Percentiles rank a stretch among this genome's conserved stretches.
Conservation (phyloP, 1,140 invertebrate genomes). For the Diachasma alloeum region DNA sequence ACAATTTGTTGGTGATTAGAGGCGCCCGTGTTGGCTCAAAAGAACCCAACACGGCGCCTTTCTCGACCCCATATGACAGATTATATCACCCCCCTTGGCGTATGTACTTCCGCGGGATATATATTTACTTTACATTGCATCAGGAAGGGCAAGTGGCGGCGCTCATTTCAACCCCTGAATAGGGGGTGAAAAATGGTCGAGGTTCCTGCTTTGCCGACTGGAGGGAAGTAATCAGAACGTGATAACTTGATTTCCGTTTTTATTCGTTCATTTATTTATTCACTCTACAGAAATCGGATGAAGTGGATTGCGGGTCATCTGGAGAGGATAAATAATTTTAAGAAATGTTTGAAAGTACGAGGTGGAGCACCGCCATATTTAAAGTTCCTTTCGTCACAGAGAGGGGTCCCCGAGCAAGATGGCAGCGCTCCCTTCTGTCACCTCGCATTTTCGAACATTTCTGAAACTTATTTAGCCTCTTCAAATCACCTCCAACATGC, state of each 20-base stretch:
- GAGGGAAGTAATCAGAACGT: neutral
- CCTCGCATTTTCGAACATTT: too few species aligned
- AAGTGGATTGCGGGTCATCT: too few species aligned
- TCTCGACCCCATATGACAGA: constrained; percentile 36
- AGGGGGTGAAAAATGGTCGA: neutral
- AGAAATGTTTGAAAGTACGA: too few species aligned
- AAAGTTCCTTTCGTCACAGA: too few species aligned
- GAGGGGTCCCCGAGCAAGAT: too few species aligned
- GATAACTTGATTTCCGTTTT: neutral
- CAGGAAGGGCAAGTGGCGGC: neutral
- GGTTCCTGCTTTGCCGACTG: neutral
- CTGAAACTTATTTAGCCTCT: too few species aligned
- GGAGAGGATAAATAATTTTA: too few species aligned
- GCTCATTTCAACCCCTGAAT: neutral
- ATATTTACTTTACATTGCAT: neutral
- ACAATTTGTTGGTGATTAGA: constrained; percentile 17
- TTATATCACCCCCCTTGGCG: constrained; percentile 29
- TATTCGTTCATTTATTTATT: too few species aligned
- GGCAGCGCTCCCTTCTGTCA: too few species aligned
- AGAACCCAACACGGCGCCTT: constrained; percentile 38
- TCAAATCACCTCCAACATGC: too few species aligned
- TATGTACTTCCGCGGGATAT: neutral
- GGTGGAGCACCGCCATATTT: too few species aligned
- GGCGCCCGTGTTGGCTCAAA: constrained; percentile 38
- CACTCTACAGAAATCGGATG: too few species aligned